Evolutionary conservation across 1,140 invertebrate species (phyloP).

Genomic region (Triops longicaudatus): DNA sequence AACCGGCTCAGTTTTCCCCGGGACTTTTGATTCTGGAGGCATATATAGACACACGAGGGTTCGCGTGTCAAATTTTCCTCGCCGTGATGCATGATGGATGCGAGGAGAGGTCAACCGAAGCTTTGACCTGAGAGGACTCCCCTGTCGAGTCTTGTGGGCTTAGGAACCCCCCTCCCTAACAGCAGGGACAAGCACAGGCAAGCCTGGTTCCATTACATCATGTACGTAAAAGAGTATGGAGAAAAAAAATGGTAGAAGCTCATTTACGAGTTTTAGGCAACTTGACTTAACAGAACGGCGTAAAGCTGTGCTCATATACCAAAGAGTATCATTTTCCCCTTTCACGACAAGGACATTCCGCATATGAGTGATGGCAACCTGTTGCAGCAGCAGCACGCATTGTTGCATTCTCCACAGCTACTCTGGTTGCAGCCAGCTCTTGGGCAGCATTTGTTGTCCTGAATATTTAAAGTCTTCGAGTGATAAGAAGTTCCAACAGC

Average conservation of each 20-base stretch:
- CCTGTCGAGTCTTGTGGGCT: neutral
- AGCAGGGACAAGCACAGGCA: neutral
- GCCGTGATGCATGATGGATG: constrained; percentile 6
- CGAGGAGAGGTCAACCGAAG: neutral
- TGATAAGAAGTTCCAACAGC: neutral
- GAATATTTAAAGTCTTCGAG: neutral
- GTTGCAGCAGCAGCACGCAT: constrained; percentile 9
- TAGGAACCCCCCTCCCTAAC: neutral
- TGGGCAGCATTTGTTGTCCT: neutral
- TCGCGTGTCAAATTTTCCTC: constrained; percentile 4
- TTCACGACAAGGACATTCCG: neutral
- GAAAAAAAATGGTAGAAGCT: neutral
- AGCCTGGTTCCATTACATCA: neutral
- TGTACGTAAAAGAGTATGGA: neutral
- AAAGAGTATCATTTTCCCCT: neutral
- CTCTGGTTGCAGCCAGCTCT: neutral
- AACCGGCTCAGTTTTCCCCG: neutral
- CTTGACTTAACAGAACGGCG: neutral
- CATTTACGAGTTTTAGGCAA: neutral
- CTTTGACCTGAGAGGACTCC: constrained; percentile 5
- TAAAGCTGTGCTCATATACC: neutral
- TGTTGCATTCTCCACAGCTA: neutral
- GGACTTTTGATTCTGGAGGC: neutral
- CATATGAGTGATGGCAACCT: constrained; percentile 1
- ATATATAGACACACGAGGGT: neutral